Conservation (phyloP, 2,797 vertebrate genomes). For the Coregonus ussuriensis region DNA sequence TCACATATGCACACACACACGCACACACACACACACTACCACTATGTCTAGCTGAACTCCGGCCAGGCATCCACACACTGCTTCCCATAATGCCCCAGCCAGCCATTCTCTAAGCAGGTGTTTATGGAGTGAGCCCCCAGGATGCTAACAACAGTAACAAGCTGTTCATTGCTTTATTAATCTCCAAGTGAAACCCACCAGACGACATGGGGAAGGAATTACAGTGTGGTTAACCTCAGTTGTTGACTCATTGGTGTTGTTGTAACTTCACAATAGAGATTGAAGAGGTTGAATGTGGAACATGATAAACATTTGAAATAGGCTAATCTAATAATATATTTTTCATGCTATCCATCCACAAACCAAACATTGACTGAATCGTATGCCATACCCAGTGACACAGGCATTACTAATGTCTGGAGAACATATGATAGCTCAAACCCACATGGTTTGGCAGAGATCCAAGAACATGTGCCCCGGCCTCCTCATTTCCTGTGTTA, state of each 20-base stretch:
- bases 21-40: not conserved
- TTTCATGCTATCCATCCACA: not conserved
- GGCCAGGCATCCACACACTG: not conserved
- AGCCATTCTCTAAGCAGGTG: not conserved
- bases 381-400: not conserved
- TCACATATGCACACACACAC: not conserved
- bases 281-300: not conserved
- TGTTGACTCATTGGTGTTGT: not conserved
- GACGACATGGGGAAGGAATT: not conserved
- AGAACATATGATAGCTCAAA: not conserved
- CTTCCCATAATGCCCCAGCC: not conserved
- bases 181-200: not conserved
- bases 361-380: not conserved
- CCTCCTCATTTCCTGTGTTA: constrained; percentile 33
- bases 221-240: not conserved
- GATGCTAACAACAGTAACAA: constrained; percentile 9
- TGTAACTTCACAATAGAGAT: not conserved
- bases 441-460: constrained; percentile 11
- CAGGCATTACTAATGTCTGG: not conserved
- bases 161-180: constrained; percentile 9
- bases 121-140: constrained; percentile 18
- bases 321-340: not conserved
- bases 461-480: constrained; percentile 14
- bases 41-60: not conserved
- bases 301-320: not conserved